phyloP scores from a whole-genome alignment of 2,797 vertebrate genomes.

The Danionella dracula region DNA sequence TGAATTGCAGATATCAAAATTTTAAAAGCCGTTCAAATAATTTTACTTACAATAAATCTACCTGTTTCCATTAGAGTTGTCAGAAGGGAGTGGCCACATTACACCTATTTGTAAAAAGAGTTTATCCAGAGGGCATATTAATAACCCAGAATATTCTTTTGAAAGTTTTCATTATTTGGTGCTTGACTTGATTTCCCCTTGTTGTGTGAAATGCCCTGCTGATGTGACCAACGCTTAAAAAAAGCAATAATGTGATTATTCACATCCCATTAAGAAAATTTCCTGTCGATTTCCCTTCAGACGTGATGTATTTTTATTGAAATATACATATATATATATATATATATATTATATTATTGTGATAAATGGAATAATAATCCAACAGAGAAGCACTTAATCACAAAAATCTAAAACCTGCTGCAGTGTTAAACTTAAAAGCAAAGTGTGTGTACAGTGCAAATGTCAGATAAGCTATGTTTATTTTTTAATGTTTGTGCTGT shows the following conservation, averaged over 20 bases:
- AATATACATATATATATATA: background rate
- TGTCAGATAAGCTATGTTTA: conserved; percentile 53
- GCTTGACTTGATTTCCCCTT: background rate
- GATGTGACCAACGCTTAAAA: conserved; percentile 37
- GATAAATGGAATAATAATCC: conserved; percentile 28
- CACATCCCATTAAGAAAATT: conserved; percentile 29
- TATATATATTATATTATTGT: conserved; percentile 5
- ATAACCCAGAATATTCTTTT: conserved; percentile 7
- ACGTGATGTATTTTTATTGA: conserved; percentile 63
- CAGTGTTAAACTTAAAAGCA: too few relatives aligned
- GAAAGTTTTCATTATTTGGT: background rate
- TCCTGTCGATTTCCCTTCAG: conserved; percentile 42
- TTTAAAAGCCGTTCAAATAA: too few relatives aligned
- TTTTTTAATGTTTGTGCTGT: conserved; percentile 63
- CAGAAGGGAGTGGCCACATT: too few relatives aligned
- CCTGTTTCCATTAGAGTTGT: too few relatives aligned
- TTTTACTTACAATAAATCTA: too few relatives aligned
- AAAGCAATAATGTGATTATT: conserved; percentile 60
- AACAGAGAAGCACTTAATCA: conserved; percentile 42
- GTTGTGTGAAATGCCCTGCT: conserved; percentile 8
- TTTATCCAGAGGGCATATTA: background rate
- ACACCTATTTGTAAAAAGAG: too few relatives aligned
- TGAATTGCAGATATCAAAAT: too few relatives aligned
- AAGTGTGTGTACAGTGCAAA: conserved; percentile 48
- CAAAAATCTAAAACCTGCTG: background rate